Evolutionary conservation across 2,113 vertebrate species (phyloP).

Genomic region (Picathartes gymnocephalus): DNA sequence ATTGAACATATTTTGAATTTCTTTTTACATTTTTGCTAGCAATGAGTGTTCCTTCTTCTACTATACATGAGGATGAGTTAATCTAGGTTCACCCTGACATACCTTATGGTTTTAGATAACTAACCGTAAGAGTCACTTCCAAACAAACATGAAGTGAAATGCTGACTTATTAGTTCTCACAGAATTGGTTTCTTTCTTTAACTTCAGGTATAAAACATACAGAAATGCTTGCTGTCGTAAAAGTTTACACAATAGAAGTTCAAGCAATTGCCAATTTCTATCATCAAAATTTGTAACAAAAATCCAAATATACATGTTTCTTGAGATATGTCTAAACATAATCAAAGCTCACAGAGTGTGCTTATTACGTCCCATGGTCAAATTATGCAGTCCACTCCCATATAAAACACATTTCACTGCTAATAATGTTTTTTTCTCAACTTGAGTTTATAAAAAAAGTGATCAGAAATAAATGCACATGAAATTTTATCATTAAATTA

Average conservation of each 20-base stretch:
- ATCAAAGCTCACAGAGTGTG: not conserved
- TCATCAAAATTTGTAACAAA: not conserved
- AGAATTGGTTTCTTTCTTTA: not conserved
- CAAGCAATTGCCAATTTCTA: not conserved
- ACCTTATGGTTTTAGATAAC: not conserved
- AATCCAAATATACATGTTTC: not conserved
- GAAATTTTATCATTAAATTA: not conserved
- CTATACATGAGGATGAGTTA: not conserved
- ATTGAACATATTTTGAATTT: not conserved
- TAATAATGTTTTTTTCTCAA: not conserved
- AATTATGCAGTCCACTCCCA: not conserved
- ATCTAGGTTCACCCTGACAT: not conserved
- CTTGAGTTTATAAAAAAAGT: not conserved
- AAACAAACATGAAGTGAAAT: not conserved
- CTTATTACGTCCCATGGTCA: not conserved
- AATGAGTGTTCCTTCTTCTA: not conserved
- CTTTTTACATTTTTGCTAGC: not conserved
- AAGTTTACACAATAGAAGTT: not conserved
- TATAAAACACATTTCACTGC: not conserved
- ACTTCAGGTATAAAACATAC: not conserved
- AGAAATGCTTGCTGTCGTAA: accelerated
- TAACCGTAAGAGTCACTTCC: not conserved
- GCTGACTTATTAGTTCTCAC: not conserved
- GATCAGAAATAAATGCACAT: not conserved
- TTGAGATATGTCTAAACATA: not conserved